Base-by-base conservation (phyloP, 2,888 invertebrate species). In the Tachystola acroxantha region DNA sequence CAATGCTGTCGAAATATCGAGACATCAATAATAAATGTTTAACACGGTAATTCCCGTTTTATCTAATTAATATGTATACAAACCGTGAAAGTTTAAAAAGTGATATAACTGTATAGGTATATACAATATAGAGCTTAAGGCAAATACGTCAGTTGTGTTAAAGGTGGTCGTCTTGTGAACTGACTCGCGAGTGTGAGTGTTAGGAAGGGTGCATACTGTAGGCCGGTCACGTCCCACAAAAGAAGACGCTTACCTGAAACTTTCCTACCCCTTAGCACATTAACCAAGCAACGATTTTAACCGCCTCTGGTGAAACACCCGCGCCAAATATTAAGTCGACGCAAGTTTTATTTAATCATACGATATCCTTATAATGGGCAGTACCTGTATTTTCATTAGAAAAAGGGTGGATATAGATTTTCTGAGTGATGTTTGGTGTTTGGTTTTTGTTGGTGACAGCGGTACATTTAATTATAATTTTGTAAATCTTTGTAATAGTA, bases 161-260 rank as follows among this genome's bases (percentile, higher is more conserved):
- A 28, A 36, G 36, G 36, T 56, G 57, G 51, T 46, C 48, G 36
- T 43, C 34, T 50, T 48, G 49, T 55, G 53, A 52, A 47, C 45
- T 49, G 47, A 43, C 43, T 46, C 39, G 48, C 47, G 51, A 47
- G 40, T 31, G 29, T 31, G 28, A 37, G 9, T 30, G 38, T 40
- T 25, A 57, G 57, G 53, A 48, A 41, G 34, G 33, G 47, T 46
- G 42, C 50, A 58, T 65, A 62, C 52, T 51, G 69, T 64, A 85
- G 63, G 72, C 85, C 36, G 69, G 59, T 79, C 85, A 85, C 85
- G 85, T 84, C 45, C 57, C 57, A 50, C 62, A 60, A 71, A 71
- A 75, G 81, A 80, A 82, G 79, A 76, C 80, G 84, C 82, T 81
- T 79, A 84, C 84, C 81, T 81, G 81, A 79, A 82, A 81, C 73